A percentile compares a stretch with the other conserved stretches of the same genome.
Conservation (phyloP, 2,113 vertebrate species). For the Osmerus mordax region DNA sequence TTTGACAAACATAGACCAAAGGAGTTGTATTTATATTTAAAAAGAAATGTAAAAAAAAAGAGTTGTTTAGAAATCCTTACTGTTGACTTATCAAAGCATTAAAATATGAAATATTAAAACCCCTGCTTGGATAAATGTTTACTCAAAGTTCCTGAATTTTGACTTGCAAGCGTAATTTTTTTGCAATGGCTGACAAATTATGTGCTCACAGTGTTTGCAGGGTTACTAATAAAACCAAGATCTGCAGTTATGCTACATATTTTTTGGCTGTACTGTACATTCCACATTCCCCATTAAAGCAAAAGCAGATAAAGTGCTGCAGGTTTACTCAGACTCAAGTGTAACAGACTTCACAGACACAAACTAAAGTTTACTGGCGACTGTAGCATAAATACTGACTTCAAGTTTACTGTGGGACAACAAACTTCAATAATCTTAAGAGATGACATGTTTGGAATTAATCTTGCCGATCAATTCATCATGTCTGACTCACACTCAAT, state of each 20-base stretch:
- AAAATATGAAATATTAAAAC: not conserved
- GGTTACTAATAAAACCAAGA: not conserved
- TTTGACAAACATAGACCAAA: too few relatives aligned
- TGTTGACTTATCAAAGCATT: not conserved
- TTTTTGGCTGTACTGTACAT: too few relatives aligned
- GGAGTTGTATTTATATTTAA: not conserved
- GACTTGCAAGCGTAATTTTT: slow-evolving; percentile 1
- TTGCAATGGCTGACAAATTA: not conserved
- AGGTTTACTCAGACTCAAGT: not conserved
- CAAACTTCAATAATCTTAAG: slow-evolving; percentile 12
- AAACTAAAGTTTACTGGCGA: not conserved
- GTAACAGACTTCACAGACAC: not conserved
- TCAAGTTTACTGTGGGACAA: slow-evolving; percentile 14
- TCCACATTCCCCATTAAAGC: not conserved
- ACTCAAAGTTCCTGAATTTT: not conserved
- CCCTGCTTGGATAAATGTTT: not conserved
- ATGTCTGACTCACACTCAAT: slow-evolving; percentile 15
- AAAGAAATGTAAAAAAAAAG: not conserved
- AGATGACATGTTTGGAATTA: slow-evolving; percentile 16
- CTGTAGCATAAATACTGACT: not conserved
- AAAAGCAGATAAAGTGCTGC: not conserved
- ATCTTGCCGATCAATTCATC: slow-evolving; percentile 22
- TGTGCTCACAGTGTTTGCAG: not conserved
- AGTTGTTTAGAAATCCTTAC: too few relatives aligned
- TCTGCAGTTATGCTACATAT: too few relatives aligned